Conservation (phyloP, 2,888 invertebrate species). For the Ferdinandea cuprea region DNA sequence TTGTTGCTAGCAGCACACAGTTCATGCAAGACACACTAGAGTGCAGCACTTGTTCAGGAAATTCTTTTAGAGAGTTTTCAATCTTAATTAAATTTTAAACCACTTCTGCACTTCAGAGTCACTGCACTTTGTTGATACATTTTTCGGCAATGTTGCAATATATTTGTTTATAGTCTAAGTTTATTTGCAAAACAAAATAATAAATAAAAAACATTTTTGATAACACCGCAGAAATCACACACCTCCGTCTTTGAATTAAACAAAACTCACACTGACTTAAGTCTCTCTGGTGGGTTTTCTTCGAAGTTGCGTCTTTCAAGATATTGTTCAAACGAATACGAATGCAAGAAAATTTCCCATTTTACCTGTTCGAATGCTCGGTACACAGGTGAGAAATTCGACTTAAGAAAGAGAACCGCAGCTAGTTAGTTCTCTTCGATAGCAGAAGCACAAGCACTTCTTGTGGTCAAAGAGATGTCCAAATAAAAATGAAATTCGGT, state of each 20-base stretch:
- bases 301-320: conserved; percentile 50
- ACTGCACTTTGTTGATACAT: conserved; percentile 4
- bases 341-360: conserved; percentile 42
- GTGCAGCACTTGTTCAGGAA: conserved; percentile 40
- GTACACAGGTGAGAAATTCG: conserved; percentile 53
- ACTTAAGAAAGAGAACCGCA: not conserved
- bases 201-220: conserved; percentile 21
- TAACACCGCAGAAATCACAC: conserved; percentile 47
- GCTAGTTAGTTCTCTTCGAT: conserved; percentile 38
- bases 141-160: not conserved
- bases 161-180: conserved; percentile 23
- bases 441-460: not conserved
- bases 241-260: conserved; percentile 68
- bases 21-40: conserved; percentile 58
- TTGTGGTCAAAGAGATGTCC: conserved; percentile 32
- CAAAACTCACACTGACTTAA: conserved; percentile 68
- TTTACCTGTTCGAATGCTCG: conserved; percentile 58
- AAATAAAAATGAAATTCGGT: not conserved
- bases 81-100: not conserved
- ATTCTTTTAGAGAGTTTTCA: not conserved
- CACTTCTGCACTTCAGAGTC: not conserved
- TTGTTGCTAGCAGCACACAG: conserved; percentile 67
- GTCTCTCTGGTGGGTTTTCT: conserved; percentile 52
- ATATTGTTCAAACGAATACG: conserved; percentile 51
- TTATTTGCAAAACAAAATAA: conserved; percentile 1